Percentiles rank a stretch among this genome's conserved stretches.
Conservation (phyloP, 64 coral and sea anemone species). For the Montipora foliosa region DNA sequence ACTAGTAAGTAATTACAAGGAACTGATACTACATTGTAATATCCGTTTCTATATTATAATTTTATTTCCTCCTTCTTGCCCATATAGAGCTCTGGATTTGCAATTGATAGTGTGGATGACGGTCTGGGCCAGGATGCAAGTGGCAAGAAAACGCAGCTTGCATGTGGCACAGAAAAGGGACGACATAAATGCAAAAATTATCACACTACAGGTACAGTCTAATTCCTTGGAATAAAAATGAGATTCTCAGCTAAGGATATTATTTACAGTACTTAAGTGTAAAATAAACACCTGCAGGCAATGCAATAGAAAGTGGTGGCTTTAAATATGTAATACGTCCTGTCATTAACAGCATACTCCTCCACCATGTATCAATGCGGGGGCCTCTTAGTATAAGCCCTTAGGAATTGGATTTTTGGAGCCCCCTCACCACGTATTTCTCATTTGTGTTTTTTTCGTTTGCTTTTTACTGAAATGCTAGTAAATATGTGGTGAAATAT, state of each 20-base stretch:
- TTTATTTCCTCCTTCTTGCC: no score
- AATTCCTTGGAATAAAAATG: neutral
- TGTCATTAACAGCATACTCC: neutral
- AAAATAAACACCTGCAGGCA: neutral
- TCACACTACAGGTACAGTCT: neutral
- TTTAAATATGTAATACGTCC: neutral
- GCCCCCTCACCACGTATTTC: neutral
- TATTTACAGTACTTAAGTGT: neutral
- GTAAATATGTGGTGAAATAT: neutral
- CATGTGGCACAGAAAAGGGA: neutral
- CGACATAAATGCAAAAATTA: neutral
- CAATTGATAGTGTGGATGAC: no score
- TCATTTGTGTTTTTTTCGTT: neutral
- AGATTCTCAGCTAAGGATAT: neutral
- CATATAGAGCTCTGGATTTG: no score
- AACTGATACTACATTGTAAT: neutral
- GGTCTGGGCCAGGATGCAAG: no score
- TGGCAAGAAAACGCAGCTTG: no score
- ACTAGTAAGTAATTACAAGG: neutral
- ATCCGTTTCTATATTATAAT: neutral
- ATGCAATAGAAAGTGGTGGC: neutral
- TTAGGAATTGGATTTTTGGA: neutral
- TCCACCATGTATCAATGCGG: neutral
- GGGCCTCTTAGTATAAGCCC: neutral
- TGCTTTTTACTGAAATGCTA: neutral